Evolutionary conservation across 2,888 invertebrate genomes (phyloP), one percentile per base, ranked within the genome.

Genomic region (Trachelus stipa): DNA sequence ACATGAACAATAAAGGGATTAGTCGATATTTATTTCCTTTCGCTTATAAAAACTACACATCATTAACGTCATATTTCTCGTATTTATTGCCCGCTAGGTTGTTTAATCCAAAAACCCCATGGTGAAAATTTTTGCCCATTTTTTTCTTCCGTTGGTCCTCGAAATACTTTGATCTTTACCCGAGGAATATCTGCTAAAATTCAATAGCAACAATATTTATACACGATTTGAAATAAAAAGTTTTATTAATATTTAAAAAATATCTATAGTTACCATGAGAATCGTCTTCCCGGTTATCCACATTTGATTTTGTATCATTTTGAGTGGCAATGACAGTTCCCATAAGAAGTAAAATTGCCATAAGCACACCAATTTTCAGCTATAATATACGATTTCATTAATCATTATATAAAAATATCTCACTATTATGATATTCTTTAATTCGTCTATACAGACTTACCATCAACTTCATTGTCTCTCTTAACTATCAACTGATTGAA

Each of bases 51-150:
- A 56, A 56, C 9, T 9, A 56, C 23, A 9, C 23, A 56, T 23
- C 6, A 23, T 23, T 56, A 1, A 23, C 2, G 1, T 23, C 23
- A 56, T 0, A 56, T 56, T 56, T 23, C 23, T 56, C 6, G 56
- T 23, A 12, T 34, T 40, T 75, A 78, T 73, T 68, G 73, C 4
- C 76, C 68, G 34, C 82, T 84, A 2, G 91, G 91, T 77, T 90
- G 91, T 77, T 86, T 89, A 75, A 91, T 85, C 90, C 90, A 91
- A 80, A 86, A 91, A 78, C 91, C 91, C 91, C 91, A 91, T 56
- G 87, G 88, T 11, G 88, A 86, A 75, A 88, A 91, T 30, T 78
- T 75, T 77, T 88, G 82, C 4, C 89, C 91, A 78, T 89, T 79
- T 77, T 84, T 82, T 81, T 88, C 87, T 73, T 86, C 83, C 56